These are phyloP conservation scores for Lycophotia porphyrea DNA, from an alignment of 2,888 invertebrate genomes.

Conservation along the genomic window DNA sequence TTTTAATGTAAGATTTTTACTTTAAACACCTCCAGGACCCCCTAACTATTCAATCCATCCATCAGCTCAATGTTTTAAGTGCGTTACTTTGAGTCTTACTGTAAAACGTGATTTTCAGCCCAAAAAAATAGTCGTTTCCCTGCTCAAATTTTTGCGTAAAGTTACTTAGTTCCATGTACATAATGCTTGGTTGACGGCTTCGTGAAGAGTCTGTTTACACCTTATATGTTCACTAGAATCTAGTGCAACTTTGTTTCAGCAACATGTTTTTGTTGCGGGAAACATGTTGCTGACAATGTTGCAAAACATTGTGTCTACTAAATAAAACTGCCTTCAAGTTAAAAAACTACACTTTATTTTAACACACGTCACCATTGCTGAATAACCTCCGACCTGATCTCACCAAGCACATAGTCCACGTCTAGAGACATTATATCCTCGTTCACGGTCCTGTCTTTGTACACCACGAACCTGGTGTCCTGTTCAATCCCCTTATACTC, in stretches of 20 bases:
- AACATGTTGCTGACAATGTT: neutral
- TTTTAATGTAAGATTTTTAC: too few relatives aligned
- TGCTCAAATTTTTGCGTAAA: too few relatives aligned
- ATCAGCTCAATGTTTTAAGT: too few relatives aligned
- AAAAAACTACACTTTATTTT: neutral
- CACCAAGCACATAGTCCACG: conserved; percentile 49
- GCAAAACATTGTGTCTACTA: neutral
- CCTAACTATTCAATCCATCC: too few relatives aligned
- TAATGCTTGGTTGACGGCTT: too few relatives aligned
- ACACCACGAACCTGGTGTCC: conserved; percentile 45
- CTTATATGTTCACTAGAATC: neutral
- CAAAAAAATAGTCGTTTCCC: too few relatives aligned
- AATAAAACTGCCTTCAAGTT: neutral
- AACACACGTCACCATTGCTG: conserved; percentile 26
- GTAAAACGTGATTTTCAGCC: too few relatives aligned
- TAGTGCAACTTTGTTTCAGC: neutral
- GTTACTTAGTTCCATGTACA: too few relatives aligned
- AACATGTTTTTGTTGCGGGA: neutral
- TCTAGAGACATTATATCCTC: conserved; percentile 53
- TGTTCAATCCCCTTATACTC: conserved; percentile 29
- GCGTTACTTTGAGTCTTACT: too few relatives aligned
- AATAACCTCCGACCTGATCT: conserved; percentile 46
- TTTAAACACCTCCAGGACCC: too few relatives aligned
- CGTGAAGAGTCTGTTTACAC: too few relatives aligned
- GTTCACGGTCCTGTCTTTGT: conserved; percentile 41